Base-by-base conservation (phyloP, 2,113 vertebrate species). In the Loxodonta africana region DNA sequence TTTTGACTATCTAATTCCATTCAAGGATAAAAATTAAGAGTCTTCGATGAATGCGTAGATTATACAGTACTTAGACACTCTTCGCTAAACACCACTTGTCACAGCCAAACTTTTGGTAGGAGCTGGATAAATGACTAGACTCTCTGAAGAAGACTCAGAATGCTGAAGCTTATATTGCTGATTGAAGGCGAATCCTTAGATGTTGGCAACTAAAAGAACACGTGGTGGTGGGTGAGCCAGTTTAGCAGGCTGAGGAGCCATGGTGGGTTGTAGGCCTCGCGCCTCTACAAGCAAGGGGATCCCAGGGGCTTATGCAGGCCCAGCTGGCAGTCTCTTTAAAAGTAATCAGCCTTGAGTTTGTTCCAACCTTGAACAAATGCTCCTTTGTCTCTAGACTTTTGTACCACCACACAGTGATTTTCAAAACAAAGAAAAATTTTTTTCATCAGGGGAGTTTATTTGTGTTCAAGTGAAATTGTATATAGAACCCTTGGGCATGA, bases 381-480 rank as follows among this genome's bases (percentile, higher is more conserved):
- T 41, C 63, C 53, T n/a, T 51, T 84, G 57, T 97, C 69, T 91
- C 37, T 10, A 76, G 69, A 53, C 63, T 76, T 83, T 95, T 65
- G 83, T 67, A 74, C 20, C 1, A 30, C 44, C 91, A 62, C 33
- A 87, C 14, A 21, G 26, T 60, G 63, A 86, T 92, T 87, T 92
- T 94, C 62, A 89, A 96, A 93, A 88, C 82, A 88, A 53, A 82
- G 63, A 41, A 18, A 15, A 1, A 2, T 51, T 73, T 94, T 82
- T 90, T 78, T 21, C 9, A 33, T 62, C 41, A 44, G 14, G 28
- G 69, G 48, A 89, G 6, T 95, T 80, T 11, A 76, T 41, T 96
- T 83, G 80, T 28, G 93, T 97, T 94, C 74, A 90, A 76, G 87
- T 87, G 81, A 74, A 95, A 89, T 60, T 80, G n/a, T 83, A n/a